Percentiles rank a stretch among this genome's conserved stretches.
Conservation (phyloP, 2,888 invertebrate genomes). For the Ferdinandea cuprea region DNA sequence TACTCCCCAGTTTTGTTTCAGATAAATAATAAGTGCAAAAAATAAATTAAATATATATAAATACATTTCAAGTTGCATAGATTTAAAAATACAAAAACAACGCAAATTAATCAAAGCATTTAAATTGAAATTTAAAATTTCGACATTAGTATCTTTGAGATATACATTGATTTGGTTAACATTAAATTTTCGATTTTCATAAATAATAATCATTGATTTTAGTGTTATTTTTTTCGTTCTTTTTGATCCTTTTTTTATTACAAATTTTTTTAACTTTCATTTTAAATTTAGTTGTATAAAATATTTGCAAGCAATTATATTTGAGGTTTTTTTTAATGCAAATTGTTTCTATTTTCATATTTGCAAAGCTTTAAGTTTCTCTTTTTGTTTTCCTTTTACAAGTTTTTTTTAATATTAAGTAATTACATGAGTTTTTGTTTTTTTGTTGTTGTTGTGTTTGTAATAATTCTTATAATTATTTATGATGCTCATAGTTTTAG, state of each 20-base stretch:
- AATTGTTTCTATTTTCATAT: slow-evolving; percentile 20
- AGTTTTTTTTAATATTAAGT: slow-evolving; percentile 6
- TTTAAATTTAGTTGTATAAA: slow-evolving; percentile 30
- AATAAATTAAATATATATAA: slow-evolving; percentile 5
- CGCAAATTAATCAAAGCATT: background rate
- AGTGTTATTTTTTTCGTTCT: background rate
- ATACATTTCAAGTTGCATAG: background rate
- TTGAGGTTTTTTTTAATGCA: background rate
- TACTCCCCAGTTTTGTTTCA: background rate
- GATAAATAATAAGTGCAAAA: background rate
- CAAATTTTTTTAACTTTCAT: background rate
- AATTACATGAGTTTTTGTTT: slow-evolving; percentile 16
- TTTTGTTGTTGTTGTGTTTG: background rate
- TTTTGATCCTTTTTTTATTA: background rate
- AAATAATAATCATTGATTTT: background rate
- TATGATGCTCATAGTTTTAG: too few species aligned
- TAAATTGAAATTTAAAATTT: slow-evolving; percentile 35
- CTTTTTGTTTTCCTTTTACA: background rate
- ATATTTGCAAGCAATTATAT: slow-evolving; percentile 23
- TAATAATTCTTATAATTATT: too few species aligned
- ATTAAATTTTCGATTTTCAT: background rate
- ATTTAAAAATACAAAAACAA: slow-evolving; percentile 2
- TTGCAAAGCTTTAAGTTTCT: slow-evolving; percentile 29
- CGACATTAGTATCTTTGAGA: slow-evolving; percentile 37
- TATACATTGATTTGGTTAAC: slow-evolving; percentile 16